A percentile compares a stretch with the other conserved stretches of the same genome.
phyloP scores from a whole-genome alignment of 2,797 vertebrate species.

The Synanceia verrucosa region DNA sequence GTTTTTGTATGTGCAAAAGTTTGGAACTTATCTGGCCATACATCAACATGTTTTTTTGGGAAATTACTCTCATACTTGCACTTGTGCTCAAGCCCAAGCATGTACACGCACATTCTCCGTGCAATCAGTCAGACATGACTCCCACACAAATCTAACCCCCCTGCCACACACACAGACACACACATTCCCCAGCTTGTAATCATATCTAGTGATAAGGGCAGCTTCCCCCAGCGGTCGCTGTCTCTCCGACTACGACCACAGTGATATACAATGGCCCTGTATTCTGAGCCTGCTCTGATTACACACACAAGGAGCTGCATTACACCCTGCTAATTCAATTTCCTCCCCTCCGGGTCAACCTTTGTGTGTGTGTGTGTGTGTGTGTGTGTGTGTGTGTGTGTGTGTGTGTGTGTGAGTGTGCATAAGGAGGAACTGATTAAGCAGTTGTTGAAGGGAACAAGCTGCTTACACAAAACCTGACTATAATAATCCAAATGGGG shows the following conservation, averaged over 20 bases:
- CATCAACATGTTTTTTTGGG: neutral
- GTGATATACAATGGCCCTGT: constrained; percentile 69
- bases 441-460: constrained; percentile 43
- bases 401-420: constrained; percentile 16
- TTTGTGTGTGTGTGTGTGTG: constrained; percentile 49
- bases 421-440: constrained; percentile 50
- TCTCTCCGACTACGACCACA: constrained; percentile 48
- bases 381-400: constrained; percentile 22
- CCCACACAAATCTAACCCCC: constrained; percentile 59
- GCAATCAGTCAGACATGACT: constrained; percentile 59
- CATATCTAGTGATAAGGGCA: constrained; percentile 75
- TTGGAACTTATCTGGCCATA: neutral
- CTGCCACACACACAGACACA: constrained; percentile 35
- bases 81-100: constrained; percentile 16
- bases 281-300: constrained; percentile 76
- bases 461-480: constrained; percentile 25
- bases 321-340: constrained; percentile 80
- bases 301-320: constrained; percentile 78
- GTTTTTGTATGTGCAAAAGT: neutral
- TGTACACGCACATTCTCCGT: constrained; percentile 55
- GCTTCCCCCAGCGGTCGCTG: constrained; percentile 64
- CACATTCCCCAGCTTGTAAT: constrained; percentile 64
- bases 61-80: constrained; percentile 4
- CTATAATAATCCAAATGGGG: neutral
- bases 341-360: constrained; percentile 69